Evolutionary conservation across 2,888 invertebrate species (phyloP).

Genomic region (Polyploca ridens): DNA sequence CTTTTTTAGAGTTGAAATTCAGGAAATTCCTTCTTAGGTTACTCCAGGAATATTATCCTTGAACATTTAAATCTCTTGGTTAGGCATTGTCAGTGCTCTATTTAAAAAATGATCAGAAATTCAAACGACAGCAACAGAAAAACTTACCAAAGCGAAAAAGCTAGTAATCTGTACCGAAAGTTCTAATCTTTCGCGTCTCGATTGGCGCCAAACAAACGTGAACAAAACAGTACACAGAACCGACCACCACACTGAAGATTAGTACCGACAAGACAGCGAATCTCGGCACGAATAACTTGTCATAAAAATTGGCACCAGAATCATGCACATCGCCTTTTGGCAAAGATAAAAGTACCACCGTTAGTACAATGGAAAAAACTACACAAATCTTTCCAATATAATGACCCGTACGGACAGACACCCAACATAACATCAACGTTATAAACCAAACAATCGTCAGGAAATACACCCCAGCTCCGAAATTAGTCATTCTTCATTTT

Average conservation of each 20-base stretch:
- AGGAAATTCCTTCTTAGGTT: too few relatives aligned
- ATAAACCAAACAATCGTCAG: constrained; percentile 87
- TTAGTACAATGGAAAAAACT: constrained; percentile 79
- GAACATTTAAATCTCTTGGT: too few relatives aligned
- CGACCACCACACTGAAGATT: constrained; percentile 54
- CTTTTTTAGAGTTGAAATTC: too few relatives aligned
- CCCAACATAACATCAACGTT: constrained; percentile 86
- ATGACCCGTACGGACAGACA: constrained; percentile 87
- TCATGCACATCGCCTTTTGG: constrained; percentile 78
- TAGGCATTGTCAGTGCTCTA: too few relatives aligned
- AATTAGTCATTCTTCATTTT: constrained; percentile 65
- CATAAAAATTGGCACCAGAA: constrained; percentile 78
- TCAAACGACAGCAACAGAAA: constrained; percentile 27
- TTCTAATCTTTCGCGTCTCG: constrained; percentile 64
- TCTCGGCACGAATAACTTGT: constrained; percentile 63
- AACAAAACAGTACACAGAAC: constrained; percentile 59
- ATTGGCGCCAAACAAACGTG: constrained; percentile 63
- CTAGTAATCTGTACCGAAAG: constrained; percentile 56
- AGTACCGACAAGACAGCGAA: constrained; percentile 58
- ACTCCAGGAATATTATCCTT: too few relatives aligned
- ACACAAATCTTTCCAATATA: constrained; percentile 86
- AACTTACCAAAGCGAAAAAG: constrained; percentile 53
- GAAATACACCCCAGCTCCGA: constrained; percentile 88
- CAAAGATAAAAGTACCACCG: constrained; percentile 84
- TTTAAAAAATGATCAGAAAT: constrained; percentile 1